A percentile compares a stretch with the other conserved stretches of the same genome.
Evolutionary conservation across 2,113 vertebrate genomes (phyloP).

Genomic region (Anhinga anhinga): DNA sequence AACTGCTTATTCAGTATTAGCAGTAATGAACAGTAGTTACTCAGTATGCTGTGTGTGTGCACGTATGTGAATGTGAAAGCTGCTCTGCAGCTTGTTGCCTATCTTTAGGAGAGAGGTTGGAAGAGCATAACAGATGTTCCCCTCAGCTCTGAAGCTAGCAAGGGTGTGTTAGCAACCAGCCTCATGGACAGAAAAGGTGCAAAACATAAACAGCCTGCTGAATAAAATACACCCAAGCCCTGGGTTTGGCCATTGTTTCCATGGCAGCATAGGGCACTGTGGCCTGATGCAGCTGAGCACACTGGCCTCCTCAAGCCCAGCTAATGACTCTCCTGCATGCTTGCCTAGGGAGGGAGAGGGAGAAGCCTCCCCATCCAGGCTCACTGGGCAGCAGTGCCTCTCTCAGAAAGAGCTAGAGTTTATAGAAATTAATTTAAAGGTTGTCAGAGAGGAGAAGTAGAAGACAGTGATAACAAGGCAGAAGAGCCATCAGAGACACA

Average conservation of each 20-base stretch:
- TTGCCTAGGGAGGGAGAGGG: background rate
- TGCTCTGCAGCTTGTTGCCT: background rate
- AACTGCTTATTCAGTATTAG: background rate
- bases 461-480: background rate
- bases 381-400: background rate
- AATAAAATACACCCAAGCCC: background rate
- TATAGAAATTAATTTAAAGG: background rate
- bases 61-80: background rate
- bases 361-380: rapidly evolving
- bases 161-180: background rate
- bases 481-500: background rate
- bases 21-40: background rate
- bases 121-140: background rate
- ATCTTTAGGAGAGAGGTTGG: background rate
- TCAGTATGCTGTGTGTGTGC: background rate
- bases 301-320: background rate
- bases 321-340: background rate
- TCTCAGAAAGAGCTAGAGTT: background rate
- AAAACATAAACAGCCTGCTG: background rate
- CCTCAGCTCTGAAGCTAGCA: background rate
- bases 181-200: background rate
- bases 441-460: background rate
- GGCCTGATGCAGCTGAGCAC: background rate
- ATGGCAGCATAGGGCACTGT: background rate
- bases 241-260: background rate